Base-by-base conservation (phyloP, 1,140 invertebrate species). In the Artemia franciscana region DNA sequence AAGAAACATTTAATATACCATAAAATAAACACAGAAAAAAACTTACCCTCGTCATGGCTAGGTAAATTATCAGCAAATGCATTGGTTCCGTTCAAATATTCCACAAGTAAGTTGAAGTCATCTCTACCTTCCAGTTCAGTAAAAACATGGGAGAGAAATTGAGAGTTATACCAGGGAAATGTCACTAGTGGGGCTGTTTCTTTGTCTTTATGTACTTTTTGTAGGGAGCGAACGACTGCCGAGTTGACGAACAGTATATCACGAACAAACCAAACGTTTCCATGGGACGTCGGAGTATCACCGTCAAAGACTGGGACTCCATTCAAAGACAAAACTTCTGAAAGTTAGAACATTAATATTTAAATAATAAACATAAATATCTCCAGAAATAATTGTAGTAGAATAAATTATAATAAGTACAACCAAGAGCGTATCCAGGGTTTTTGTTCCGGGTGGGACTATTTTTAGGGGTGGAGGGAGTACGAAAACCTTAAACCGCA, bases 91-190 rank as follows among this genome's bases (percentile, higher is more conserved):
- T 79, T 79, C 5, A 80, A 67, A 67, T 79, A 79, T 23, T 62
- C 66, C 67, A 78, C 72, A 56, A 80, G 74, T 68, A 80, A 77
- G 4, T 75, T 72, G 67, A 79, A 79, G 64, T 61, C 67, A 60
- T 64, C 71, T 71, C 69, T 78, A 58, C 75, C 69, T 67, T 79
- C 78, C n/a, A 81, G 67, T 5, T 78, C 76, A 63, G 79, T 68
- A 68, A 79, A 80, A 2, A 78, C 77, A 66, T 81, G 79, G 5
- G 78, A 79, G 26, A 81, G 68, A 67, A 81, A 81, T 65, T 79
- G 79, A 7, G 79, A 78, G 51, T 77, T 76, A 66, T 79, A 78
- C 79, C 79, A 81, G 2, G 79, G 79, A 64, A 79, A 80, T 3
- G 78, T 77, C 28, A 80, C 65, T 24, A 80, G 68, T n/a, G 79